These are phyloP conservation scores for Ceratina calcarata DNA, from an alignment of 1,140 invertebrate genomes.

Conservation along the genomic window DNA sequence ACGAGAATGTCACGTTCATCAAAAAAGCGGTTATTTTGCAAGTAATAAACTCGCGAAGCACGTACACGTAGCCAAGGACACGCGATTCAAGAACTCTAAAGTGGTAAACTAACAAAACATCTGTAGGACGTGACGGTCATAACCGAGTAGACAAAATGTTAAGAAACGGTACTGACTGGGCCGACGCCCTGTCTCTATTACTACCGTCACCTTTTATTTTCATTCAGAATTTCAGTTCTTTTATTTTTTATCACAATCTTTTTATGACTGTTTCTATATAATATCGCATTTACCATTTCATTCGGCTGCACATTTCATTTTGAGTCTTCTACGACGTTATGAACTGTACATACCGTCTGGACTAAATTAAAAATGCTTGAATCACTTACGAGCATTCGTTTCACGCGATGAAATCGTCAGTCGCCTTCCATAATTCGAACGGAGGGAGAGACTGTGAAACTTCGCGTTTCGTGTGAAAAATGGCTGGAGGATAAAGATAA, in stretches of 20 bases:
- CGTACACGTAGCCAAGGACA: conserved; percentile 26
- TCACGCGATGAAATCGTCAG: conserved; percentile 25
- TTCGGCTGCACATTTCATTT: background rate
- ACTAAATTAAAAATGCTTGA: background rate
- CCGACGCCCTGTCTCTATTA: background rate
- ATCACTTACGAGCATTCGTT: background rate
- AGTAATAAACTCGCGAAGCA: conserved; percentile 29
- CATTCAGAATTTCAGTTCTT: background rate
- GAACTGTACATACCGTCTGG: background rate
- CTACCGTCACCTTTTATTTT: background rate
- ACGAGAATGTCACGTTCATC: conserved; percentile 17
- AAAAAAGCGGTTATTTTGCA: conserved; percentile 38
- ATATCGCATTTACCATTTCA: too few relatives aligned
- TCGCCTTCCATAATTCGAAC: conserved; percentile 20
- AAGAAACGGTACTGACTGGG: background rate
- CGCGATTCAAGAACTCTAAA: conserved; percentile 26
- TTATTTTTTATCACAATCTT: too few relatives aligned
- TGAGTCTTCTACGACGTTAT: background rate
- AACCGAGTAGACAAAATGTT: conserved; percentile 19
- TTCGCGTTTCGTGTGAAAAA: conserved; percentile 24
- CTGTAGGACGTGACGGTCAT: conserved; percentile 19
- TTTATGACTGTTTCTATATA: too few relatives aligned
- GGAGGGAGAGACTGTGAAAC: background rate
- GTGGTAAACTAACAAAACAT: conserved; percentile 39
- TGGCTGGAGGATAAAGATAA: background rate